Evolutionary conservation across 2,888 invertebrate genomes (phyloP).

Genomic region (Acrobasis suavella): DNA sequence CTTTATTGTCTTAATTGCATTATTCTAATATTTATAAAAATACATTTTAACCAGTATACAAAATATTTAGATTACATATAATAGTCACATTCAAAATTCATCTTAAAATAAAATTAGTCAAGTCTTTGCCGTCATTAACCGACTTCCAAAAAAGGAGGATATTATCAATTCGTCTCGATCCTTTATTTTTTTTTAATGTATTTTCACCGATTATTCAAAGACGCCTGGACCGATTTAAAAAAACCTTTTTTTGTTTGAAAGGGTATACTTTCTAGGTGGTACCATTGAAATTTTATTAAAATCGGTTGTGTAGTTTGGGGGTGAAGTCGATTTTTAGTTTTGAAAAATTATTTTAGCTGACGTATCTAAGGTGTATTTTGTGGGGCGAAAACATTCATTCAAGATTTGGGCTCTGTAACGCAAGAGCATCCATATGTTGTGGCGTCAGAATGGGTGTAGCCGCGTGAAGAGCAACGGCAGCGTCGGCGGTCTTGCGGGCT

Average conservation of each 20-base stretch:
- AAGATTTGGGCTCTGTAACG: slow-evolving; percentile 40
- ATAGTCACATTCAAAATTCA: slow-evolving; percentile 3
- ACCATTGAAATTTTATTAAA: too few relatives aligned
- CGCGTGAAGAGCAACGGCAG: slow-evolving; percentile 30
- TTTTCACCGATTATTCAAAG: too few relatives aligned
- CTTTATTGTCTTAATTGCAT: slow-evolving; percentile 30
- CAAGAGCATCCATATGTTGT: slow-evolving; percentile 28
- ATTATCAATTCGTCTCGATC: too few relatives aligned
- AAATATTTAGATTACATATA: neutral
- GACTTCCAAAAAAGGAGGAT: too few relatives aligned
- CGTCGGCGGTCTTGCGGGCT: slow-evolving; percentile 41
- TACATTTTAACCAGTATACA: slow-evolving; percentile 3
- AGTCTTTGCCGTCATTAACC: slow-evolving; percentile 10
- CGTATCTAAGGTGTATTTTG: neutral
- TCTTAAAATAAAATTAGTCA: neutral
- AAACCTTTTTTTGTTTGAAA: too few relatives aligned
- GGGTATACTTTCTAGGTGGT: too few relatives aligned
- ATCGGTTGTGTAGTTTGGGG: too few relatives aligned
- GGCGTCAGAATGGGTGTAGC: slow-evolving; percentile 27
- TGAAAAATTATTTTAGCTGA: too few relatives aligned
- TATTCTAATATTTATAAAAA: slow-evolving; percentile 18
- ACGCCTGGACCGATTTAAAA: too few relatives aligned
- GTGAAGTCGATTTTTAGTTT: too few relatives aligned
- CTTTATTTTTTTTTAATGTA: too few relatives aligned
- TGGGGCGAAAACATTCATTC: slow-evolving; percentile 32